Percentiles rank a stretch among this genome's conserved stretches.
Conservation (phyloP, 2,888 invertebrate genomes). For the Hipparchia semele region DNA sequence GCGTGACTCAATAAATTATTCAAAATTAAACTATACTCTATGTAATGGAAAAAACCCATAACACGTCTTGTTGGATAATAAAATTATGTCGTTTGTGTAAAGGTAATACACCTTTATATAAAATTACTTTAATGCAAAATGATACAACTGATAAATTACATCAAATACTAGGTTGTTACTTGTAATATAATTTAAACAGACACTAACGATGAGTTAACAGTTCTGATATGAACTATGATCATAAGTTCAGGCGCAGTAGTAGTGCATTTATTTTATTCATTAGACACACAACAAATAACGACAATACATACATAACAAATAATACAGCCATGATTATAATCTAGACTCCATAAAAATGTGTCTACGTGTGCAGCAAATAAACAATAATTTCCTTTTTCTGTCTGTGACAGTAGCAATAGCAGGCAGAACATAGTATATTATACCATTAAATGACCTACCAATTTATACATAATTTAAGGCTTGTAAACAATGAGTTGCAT, state of each 20-base stretch:
- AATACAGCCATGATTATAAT: too few species aligned
- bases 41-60: too few species aligned
- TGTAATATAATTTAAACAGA: not conserved
- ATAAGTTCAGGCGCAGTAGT: not conserved
- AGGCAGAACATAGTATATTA: too few species aligned
- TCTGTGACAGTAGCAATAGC: too few species aligned
- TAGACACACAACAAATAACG: too few species aligned
- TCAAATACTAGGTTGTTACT: not conserved
- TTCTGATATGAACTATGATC: not conserved
- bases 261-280: too few species aligned
- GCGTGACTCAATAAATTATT: not conserved
- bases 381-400: too few species aligned
- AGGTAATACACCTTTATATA: not conserved
- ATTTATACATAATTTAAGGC: slow-evolving; percentile 1
- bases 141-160: not conserved
- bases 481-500: not conserved
- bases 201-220: not conserved
- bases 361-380: too few species aligned
- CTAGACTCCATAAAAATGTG: too few species aligned
- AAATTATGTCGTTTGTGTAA: not conserved
- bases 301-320: too few species aligned
- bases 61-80: not conserved
- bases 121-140: not conserved
- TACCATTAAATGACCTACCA: not conserved
- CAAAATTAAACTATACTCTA: not conserved